Evolutionary conservation across 2,888 invertebrate species (phyloP).

Genomic region (Stictocephala bisonia): DNA sequence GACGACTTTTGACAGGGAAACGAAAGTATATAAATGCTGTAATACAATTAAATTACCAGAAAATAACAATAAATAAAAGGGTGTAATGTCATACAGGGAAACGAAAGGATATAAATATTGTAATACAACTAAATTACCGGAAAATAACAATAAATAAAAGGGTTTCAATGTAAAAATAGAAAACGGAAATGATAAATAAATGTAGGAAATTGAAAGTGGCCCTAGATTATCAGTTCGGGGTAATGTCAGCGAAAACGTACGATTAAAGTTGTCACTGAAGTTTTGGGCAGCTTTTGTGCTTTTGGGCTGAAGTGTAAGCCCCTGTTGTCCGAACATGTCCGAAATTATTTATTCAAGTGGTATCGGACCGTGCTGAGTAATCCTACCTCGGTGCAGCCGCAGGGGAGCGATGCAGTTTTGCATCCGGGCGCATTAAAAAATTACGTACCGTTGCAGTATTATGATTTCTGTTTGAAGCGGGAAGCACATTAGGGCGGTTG

Average conservation of each 20-base stretch:
- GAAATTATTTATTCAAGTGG: conserved; percentile 43
- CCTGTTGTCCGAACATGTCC: conserved; percentile 31
- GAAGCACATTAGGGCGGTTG: conserved; percentile 46
- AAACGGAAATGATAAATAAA: not conserved
- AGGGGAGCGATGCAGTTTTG: conserved; percentile 48
- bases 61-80: too few species aligned
- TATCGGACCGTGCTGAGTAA: not conserved
- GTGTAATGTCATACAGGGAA: too few species aligned
- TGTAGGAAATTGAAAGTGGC: conserved; percentile 33
- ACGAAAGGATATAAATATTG: too few species aligned
- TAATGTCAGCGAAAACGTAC: conserved; percentile 15
- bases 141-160: too few species aligned
- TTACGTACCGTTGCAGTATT: conserved; percentile 44
- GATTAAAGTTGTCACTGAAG: conserved; percentile 39
- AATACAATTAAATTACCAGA: too few species aligned
- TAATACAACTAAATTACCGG: too few species aligned
- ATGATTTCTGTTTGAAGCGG: conserved; percentile 50
- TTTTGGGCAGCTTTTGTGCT: conserved; percentile 39
- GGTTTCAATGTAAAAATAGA: not conserved
- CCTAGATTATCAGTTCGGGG: conserved; percentile 2
- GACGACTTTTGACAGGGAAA: too few species aligned
- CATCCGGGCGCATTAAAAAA: conserved; percentile 49
- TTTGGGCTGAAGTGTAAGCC: conserved; percentile 34
- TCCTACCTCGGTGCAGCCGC: conserved; percentile 18
- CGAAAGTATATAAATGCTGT: too few species aligned